Conservation (phyloP, 2,113 vertebrate genomes). For the Pygoscelis antarcticus region DNA sequence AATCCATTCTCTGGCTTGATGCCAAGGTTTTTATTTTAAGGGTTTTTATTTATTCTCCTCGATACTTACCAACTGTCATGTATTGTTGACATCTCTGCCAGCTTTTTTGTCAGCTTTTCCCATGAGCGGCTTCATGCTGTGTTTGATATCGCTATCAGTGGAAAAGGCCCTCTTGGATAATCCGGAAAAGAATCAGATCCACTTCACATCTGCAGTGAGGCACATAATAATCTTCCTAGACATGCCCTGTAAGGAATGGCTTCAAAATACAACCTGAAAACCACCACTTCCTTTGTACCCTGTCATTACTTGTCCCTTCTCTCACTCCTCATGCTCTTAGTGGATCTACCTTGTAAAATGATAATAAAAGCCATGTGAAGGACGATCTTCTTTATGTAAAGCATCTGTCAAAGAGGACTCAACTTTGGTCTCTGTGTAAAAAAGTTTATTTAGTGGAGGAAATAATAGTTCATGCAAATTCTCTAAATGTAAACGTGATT, state of each 20-base stretch:
- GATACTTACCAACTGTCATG: not conserved
- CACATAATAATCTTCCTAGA: not conserved
- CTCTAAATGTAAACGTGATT: not conserved
- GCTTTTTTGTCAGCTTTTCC: not conserved
- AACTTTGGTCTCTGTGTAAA: not conserved
- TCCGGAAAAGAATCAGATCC: not conserved
- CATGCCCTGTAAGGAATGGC: not conserved
- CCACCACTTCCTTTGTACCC: not conserved
- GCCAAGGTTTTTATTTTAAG: constrained; percentile 26
- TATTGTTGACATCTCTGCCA: not conserved
- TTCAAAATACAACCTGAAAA: not conserved
- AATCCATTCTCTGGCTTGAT: not conserved
- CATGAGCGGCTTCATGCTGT: not conserved
- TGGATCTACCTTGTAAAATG: not conserved
- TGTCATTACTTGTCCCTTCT: not conserved
- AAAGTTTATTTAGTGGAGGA: not conserved
- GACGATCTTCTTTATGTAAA: not conserved
- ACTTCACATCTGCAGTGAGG: not conserved
- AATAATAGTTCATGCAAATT: not conserved
- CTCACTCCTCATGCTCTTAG: not conserved
- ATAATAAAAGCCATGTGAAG: not conserved
- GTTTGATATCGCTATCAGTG: not conserved
- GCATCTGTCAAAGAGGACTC: not conserved
- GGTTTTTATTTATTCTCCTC: not conserved
- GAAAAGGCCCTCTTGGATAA: not conserved